These are phyloP conservation scores for Agelastica alni DNA, from an alignment of 2,888 invertebrate species.

Conservation along the genomic window DNA sequence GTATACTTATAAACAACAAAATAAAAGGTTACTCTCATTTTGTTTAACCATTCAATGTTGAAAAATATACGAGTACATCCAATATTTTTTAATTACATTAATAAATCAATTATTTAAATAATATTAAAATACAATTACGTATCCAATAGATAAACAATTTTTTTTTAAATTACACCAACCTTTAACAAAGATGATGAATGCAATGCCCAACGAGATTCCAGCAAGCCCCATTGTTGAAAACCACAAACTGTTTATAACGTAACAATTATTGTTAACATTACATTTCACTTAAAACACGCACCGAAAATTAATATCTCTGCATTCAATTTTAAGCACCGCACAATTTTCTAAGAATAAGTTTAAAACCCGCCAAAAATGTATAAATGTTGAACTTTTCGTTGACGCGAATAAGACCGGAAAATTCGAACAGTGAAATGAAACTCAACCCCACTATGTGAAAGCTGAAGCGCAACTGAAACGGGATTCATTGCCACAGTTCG, in stretches of 20 bases:
- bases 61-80: too few relatives aligned
- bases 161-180: slow-evolving; percentile 19
- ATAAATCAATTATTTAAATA: too few relatives aligned
- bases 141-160: too few relatives aligned
- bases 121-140: too few relatives aligned
- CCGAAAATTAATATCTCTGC: background rate
- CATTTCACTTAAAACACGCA: slow-evolving; percentile 24
- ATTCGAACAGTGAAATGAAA: slow-evolving; percentile 17
- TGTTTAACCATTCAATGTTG: too few relatives aligned
- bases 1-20: too few relatives aligned
- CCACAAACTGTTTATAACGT: too few relatives aligned
- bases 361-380: slow-evolving; percentile 1
- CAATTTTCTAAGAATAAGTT: background rate
- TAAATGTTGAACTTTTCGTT: slow-evolving; percentile 3
- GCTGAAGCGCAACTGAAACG: slow-evolving; percentile 29
- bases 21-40: too few relatives aligned
- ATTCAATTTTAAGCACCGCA: slow-evolving; percentile 1
- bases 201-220: slow-evolving; percentile 25
- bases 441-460: slow-evolving; percentile 25
- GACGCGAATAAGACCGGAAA: slow-evolving; percentile 12
- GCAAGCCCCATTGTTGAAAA: slow-evolving; percentile 18
- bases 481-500: slow-evolving; percentile 21
- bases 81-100: too few relatives aligned
- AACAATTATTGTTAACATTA: too few relatives aligned
- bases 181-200: slow-evolving; percentile 26